Base-by-base conservation (phyloP, 1,140 invertebrate species). In the Drosophila pruinosa region DNA sequence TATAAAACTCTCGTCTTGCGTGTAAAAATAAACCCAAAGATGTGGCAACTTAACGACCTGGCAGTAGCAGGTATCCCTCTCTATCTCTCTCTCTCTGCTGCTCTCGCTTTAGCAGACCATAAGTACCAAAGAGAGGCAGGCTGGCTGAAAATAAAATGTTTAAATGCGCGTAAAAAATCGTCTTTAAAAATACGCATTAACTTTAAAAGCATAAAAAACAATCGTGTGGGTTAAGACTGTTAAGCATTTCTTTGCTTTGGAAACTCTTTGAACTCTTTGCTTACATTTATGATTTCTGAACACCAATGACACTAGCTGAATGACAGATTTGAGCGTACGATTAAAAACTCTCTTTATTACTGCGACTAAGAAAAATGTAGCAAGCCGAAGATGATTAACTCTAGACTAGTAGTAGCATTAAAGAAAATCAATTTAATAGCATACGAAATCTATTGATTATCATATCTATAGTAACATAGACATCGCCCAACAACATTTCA, bases 171-270 rank as follows among this genome's bases (percentile, higher is more conserved):
- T 76, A 63, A 76, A 72, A 73, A 76, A 72, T 62, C 43, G 61
- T 75, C 82, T 73, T 75, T 72, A 86, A 75, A 85, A 81, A 78
- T 70, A 61, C 50, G 47, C 81, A 86, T 81, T 75, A 86, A 88
- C 59, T 70, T 71, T 59, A 56, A 77, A 26, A 47, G 65, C 63
- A 72, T 61, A 68, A 72, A 69, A 71, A 67, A 24, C 50, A 59
- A 72, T 67, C 63, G 54, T 41, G 47, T 45, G 53, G 61, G 41
- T 21, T 26, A 36, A 31, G 41, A 52, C 31, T 34, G 52, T 57
- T 65, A 14, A 31, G 21, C 24, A 45, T 50, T 48, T 48, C 36
- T 47, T 28, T 79, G 22, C 59, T 34, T n/a, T 56, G n/a, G 8
- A 14, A 67, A 45, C 26, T 2, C 22, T 12, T 17, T 17, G 62